phyloP scores from a whole-genome alignment of 1,140 invertebrate genomes.

The Leptinotarsa lineolata region DNA sequence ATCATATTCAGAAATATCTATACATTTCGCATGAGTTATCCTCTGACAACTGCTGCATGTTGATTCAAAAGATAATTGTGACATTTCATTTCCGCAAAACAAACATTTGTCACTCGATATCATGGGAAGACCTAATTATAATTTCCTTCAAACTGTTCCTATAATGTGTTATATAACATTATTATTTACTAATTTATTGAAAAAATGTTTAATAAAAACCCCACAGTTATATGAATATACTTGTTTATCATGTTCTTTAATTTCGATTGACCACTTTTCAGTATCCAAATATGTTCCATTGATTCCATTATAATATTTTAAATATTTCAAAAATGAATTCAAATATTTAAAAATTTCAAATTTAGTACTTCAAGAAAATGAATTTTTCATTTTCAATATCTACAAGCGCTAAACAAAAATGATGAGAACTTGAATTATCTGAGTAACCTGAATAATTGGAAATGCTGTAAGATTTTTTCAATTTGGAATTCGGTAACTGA shows the following conservation, averaged over 20 bases:
- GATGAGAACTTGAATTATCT: neutral
- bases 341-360: conserved; percentile 18
- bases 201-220: conserved; percentile 7
- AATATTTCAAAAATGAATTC: neutral
- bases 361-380: conserved; percentile 17
- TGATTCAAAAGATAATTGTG: neutral
- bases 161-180: conserved; percentile 5
- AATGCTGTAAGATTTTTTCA: neutral
- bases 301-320: neutral
- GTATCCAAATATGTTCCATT: neutral
- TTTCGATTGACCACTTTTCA: neutral
- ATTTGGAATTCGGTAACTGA: neutral
- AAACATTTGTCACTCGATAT: conserved; percentile 5
- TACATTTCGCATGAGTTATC: neutral
- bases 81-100: neutral
- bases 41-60: neutral
- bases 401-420: conserved; percentile 22
- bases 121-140: conserved; percentile 12
- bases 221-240: conserved; percentile 15
- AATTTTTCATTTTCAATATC: conserved; percentile 13
- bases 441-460: neutral
- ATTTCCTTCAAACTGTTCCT: neutral
- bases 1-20: neutral
- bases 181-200: conserved; percentile 8
- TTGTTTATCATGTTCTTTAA: conserved; percentile 20